phyloP scores from a whole-genome alignment of 2,797 vertebrate genomes.

The Sebastes oblongus region DNA sequence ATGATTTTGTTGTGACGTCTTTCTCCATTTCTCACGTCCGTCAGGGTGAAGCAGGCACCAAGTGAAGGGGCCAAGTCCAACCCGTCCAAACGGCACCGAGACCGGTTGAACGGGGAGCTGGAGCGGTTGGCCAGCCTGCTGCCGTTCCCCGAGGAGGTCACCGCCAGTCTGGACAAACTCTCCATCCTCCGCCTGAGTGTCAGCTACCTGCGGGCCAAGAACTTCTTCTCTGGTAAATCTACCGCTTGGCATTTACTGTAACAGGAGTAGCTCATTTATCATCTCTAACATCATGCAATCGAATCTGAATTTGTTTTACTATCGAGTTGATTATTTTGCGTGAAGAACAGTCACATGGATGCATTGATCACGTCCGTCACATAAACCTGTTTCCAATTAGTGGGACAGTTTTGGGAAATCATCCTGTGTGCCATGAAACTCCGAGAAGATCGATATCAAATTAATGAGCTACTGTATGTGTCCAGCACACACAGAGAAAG shows the following conservation, averaged over 20 bases:
- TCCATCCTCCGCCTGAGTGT: slow-evolving; percentile 84
- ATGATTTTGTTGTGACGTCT: neutral
- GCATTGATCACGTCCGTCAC: neutral
- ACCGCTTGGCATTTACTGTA: neutral
- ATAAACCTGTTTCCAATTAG: neutral
- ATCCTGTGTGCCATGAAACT: neutral
- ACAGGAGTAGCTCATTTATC: neutral
- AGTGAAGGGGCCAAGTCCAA: slow-evolving; percentile 78
- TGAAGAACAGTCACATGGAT: neutral
- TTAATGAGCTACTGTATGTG: neutral
- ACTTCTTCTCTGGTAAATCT: slow-evolving; percentile 80
- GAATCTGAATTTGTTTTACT: neutral
- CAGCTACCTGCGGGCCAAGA: slow-evolving; percentile 82
- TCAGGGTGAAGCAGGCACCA: slow-evolving; percentile 70
- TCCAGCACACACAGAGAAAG: neutral
- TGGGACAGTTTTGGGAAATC: neutral
- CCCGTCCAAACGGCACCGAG: slow-evolving; percentile 83
- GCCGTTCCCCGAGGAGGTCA: slow-evolving; percentile 82
- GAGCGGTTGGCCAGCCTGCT: slow-evolving; percentile 82
- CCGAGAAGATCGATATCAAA: neutral
- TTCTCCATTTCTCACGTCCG: fast-evolving
- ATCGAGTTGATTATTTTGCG: neutral
- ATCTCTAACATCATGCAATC: neutral
- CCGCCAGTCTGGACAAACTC: slow-evolving; percentile 83
- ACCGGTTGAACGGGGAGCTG: slow-evolving; percentile 84